Base-by-base conservation (phyloP, 2,888 invertebrate genomes). In the Lumbricus terrestris region DNA sequence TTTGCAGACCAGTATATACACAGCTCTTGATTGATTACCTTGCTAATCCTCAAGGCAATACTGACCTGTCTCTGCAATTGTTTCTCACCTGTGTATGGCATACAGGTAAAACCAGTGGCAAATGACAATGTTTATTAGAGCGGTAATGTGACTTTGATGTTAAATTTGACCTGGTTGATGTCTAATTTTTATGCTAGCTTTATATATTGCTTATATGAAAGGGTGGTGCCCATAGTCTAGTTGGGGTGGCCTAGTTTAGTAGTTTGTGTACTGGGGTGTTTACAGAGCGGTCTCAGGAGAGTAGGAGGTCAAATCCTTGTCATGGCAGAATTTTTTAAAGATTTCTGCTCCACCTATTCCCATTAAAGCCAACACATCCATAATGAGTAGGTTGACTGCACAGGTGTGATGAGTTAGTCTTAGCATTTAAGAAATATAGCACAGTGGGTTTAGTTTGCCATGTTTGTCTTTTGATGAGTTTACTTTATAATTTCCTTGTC, bases 61-160 rank as follows among this genome's bases (percentile, higher is more conserved):
- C 69, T 69, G 69, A 11, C 69, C 69, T 69, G 69, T 29, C n/a
- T 69, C 69, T n/a, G 29, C n/a, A n/a, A n/a, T 69, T 82, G 69
- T 89, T 54, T 54, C 89, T 35, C 54, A 37, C 37, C 37, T 69
- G 33, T 33, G 34, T n/a, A n/a, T n/a, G n/a, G n/a, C n/a, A n/a
- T 82, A 47, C 33, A 54, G 69, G 37, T 54, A 37, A 34, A n/a
- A 89, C 69, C 69, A 37, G 69, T 54, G 33, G 89, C 34, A 89
- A 69, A 69, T 69, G 89, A n/a, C n/a, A 69, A 37, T 47, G 69
- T 89, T 42, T 89, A n/a, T 69, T 11, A 69, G 29, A 69, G 69
- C 29, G n/a, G 69, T 69, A 11, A 69, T 13, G 69, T n/a, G 69
- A 69, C 29, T 69, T 69, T 69, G 69, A 69, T 69, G 69, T 23